A percentile compares a stretch with the other conserved stretches of the same genome.
phyloP scores from a whole-genome alignment of 2,797 vertebrate species.

The Tamandua tetradactyla region DNA sequence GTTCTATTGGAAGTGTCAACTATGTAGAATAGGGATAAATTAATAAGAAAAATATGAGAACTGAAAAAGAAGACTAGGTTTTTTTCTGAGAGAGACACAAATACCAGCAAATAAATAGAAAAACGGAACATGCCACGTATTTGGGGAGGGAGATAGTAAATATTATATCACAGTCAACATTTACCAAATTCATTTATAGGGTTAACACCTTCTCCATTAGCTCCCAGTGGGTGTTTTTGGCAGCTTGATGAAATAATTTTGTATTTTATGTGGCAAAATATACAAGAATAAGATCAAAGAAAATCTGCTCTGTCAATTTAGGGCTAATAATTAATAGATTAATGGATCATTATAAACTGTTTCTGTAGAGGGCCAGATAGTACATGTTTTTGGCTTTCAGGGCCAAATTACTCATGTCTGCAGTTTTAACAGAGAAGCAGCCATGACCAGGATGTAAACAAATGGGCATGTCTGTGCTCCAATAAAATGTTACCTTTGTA shows the following conservation, averaged over 20 bases:
- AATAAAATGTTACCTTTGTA: not conserved
- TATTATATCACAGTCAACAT: not conserved
- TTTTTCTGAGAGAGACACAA: not conserved
- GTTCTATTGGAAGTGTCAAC: not conserved
- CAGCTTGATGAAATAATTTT: not conserved
- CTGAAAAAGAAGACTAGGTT: not conserved
- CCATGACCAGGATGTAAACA: not conserved
- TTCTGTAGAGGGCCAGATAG: not conserved
- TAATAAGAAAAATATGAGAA: not conserved
- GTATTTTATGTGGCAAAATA: slow-evolving; percentile 2
- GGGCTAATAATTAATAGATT: not conserved
- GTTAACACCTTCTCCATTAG: not conserved
- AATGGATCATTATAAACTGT: not conserved
- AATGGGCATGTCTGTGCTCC: not conserved
- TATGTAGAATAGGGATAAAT: not conserved
- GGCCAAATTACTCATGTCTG: not conserved
- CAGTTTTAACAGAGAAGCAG: not conserved
- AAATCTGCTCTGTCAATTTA: not conserved
- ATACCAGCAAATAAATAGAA: not conserved
- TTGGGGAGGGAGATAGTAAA: not conserved
- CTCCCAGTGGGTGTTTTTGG: not conserved
- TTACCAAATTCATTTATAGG: not conserved
- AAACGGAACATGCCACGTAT: not conserved
- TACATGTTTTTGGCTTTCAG: not conserved
- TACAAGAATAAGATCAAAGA: not conserved